Percentiles rank a stretch among this genome's conserved stretches.
Evolutionary conservation across 2,113 vertebrate species (phyloP).

Genomic region (Oreochromis spilurus): DNA sequence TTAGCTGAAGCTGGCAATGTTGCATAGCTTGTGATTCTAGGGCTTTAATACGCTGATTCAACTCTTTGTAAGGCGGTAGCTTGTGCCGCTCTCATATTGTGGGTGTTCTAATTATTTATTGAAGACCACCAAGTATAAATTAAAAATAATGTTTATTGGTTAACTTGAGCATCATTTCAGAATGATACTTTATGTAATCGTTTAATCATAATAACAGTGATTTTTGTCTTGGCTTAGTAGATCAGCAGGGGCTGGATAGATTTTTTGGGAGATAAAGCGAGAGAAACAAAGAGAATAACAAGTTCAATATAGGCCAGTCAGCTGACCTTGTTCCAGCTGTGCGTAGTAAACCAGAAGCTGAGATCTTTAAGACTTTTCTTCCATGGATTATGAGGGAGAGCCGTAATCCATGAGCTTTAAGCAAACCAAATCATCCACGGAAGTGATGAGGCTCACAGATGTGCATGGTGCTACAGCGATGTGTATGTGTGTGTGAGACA

Average conservation of each 20-base stretch:
- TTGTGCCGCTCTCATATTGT: not conserved
- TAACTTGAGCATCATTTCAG: not conserved
- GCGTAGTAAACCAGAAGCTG: conserved; percentile 19
- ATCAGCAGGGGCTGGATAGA: not conserved
- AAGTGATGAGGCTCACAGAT: conserved; percentile 59
- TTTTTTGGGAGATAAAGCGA: not conserved
- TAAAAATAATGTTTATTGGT: not conserved
- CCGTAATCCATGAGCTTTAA: conserved; percentile 52
- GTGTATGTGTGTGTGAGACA: not conserved
- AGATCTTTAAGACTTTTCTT: conserved; percentile 57
- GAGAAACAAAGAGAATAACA: not conserved
- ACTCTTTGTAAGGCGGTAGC: not conserved
- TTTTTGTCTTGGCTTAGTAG: not conserved
- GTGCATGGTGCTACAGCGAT: conserved; percentile 12
- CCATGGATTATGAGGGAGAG: conserved; percentile 52
- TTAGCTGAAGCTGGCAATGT: not conserved
- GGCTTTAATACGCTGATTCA: not conserved
- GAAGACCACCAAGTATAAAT: not conserved
- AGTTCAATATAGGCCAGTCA: not conserved
- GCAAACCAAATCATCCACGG: conserved; percentile 55
- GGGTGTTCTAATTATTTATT: not conserved
- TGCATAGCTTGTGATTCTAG: not conserved
- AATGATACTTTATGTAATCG: not conserved
- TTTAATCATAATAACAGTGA: not conserved
- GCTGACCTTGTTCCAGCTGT: conserved; percentile 52